Conservation (phyloP, 2,797 vertebrate species). For the Ctenochaetus hawaiiensis region DNA sequence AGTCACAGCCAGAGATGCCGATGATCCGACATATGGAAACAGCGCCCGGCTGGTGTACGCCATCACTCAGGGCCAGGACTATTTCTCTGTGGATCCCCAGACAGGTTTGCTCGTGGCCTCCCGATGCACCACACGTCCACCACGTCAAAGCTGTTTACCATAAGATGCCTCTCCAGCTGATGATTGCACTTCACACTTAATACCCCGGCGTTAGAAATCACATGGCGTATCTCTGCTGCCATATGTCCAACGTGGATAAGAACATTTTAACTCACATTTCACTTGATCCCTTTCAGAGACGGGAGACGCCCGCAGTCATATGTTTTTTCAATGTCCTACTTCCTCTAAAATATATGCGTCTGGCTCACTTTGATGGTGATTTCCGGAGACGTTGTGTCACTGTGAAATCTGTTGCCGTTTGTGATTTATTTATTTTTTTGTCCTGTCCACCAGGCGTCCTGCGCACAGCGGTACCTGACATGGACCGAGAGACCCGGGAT, state of each 20-base stretch:
- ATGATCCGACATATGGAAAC: slow-evolving; percentile 96
- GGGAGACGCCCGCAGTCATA: slow-evolving; percentile 24
- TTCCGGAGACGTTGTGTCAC: slow-evolving; percentile 41
- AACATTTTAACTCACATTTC: slow-evolving; percentile 32
- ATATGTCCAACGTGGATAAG: slow-evolving; percentile 42
- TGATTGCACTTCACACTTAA: slow-evolving; percentile 39
- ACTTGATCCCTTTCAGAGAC: slow-evolving; percentile 15
- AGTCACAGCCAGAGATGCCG: slow-evolving; percentile 96
- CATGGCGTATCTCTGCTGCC: slow-evolving; percentile 32
- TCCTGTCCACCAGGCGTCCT: slow-evolving; percentile 83
- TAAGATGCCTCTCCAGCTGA: slow-evolving; percentile 19
- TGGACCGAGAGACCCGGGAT: slow-evolving; percentile 92
- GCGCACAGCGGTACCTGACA: slow-evolving; percentile 90
- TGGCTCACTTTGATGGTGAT: slow-evolving; percentile 56
- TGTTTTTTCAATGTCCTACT: slow-evolving; percentile 32
- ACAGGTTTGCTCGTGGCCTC: slow-evolving; percentile 85
- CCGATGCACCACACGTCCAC: not conserved
- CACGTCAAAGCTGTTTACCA: slow-evolving; percentile 42
- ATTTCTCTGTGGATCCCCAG: slow-evolving; percentile 96
- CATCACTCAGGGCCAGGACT: slow-evolving; percentile 94
- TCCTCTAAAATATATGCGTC: slow-evolving; percentile 42
- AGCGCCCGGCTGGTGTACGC: slow-evolving; percentile 96
- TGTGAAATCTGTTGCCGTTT: slow-evolving; percentile 51
- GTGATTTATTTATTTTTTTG: slow-evolving; percentile 32
- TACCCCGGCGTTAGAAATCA: slow-evolving; percentile 44